These are phyloP conservation scores for Argentina silus DNA, from an alignment of 2,797 vertebrate species.

Conservation along the genomic window DNA sequence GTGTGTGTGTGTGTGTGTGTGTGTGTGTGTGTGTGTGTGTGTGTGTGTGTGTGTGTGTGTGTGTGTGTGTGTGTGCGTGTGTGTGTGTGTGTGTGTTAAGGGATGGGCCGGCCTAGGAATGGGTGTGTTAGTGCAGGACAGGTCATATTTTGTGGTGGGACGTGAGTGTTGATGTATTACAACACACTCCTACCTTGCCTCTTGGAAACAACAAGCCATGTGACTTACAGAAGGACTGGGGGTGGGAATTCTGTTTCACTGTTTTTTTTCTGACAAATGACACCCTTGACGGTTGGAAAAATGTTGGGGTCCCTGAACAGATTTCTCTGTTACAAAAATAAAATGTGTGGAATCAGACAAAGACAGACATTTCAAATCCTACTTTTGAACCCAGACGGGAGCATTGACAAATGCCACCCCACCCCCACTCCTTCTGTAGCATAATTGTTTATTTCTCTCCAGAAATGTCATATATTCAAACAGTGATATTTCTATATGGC, in stretches of 20 bases:
- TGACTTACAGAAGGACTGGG: constrained; percentile 84
- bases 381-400: constrained; percentile 82
- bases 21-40: constrained; percentile 37
- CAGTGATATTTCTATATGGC: constrained; percentile 76
- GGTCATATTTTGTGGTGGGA: constrained; percentile 23
- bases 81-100: constrained; percentile 1
- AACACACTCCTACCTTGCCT: constrained; percentile 61
- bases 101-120: neutral
- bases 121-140: neutral
- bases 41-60: neutral
- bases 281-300: constrained; percentile 83
- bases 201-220: constrained; percentile 71
- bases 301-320: constrained; percentile 84
- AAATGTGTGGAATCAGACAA: constrained; percentile 84
- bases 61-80: neutral
- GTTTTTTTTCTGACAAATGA: constrained; percentile 74
- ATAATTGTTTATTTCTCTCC: constrained; percentile 73
- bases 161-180: constrained; percentile 36
- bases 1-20: constrained; percentile 8
- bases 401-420: constrained; percentile 80
- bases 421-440: constrained; percentile 84
- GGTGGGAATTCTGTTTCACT: constrained; percentile 79
- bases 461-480: constrained; percentile 77
- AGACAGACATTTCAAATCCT: constrained; percentile 82
- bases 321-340: constrained; percentile 87